phyloP scores from a whole-genome alignment of 2,888 invertebrate species.

The Andricus quercusramuli region DNA sequence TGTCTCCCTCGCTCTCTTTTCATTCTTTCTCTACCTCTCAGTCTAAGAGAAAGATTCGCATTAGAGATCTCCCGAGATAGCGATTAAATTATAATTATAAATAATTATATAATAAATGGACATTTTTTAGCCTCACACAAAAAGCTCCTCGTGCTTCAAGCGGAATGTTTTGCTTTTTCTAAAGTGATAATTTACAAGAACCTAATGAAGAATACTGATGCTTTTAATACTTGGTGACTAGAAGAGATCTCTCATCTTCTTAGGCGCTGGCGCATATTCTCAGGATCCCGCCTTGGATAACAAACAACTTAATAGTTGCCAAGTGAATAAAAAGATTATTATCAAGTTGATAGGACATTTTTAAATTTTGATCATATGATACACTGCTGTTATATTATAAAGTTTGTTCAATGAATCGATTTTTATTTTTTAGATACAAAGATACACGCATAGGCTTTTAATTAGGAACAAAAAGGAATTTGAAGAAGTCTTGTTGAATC shows the following conservation, averaged over 20 bases:
- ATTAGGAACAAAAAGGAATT: background rate
- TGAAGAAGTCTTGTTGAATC: background rate
- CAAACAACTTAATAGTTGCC: background rate
- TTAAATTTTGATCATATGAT: background rate
- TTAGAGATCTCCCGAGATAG: background rate
- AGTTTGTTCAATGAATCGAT: background rate
- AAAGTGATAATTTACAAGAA: too few species aligned
- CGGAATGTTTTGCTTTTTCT: too few species aligned
- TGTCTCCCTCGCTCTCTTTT: background rate
- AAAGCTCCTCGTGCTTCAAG: too few species aligned
- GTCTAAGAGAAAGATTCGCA: background rate
- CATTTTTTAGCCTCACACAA: too few species aligned
- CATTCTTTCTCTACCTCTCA: background rate
- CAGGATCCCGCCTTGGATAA: background rate
- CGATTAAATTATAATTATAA: too few species aligned
- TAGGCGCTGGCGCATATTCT: background rate
- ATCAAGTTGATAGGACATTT: background rate
- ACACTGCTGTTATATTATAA: background rate
- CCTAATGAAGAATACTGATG: slow-evolving; percentile 58
- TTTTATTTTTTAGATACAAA: background rate
- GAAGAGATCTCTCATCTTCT: slow-evolving; percentile 62
- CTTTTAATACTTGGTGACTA: slow-evolving; percentile 71
- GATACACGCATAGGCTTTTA: background rate
- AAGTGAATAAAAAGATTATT: background rate
- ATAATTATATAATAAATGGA: too few species aligned